Evolutionary conservation across 35 echinoderm and acorn worm genomes (phyloP).

Genomic region (Lytechinus pictus): DNA sequence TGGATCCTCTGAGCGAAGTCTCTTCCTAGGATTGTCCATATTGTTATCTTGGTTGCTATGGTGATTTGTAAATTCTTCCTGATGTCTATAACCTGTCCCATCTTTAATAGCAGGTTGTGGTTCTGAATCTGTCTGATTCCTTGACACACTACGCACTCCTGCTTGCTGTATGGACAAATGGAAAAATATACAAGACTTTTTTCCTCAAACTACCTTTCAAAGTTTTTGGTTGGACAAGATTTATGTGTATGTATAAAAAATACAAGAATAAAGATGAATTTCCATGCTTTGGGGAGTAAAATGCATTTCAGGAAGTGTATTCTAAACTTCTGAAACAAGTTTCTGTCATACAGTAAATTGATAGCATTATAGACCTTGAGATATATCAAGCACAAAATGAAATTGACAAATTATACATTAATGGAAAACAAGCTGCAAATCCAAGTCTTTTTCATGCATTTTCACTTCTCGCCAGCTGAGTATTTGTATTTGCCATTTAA

Average conservation of each 20-base stretch:
- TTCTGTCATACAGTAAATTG: neutral
- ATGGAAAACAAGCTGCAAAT: no score
- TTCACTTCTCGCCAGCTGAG: no score
- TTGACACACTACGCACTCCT: neutral
- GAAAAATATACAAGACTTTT: neutral
- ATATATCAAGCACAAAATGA: neutral
- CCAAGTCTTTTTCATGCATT: no score
- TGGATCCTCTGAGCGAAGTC: neutral
- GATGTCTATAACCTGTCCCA: neutral
- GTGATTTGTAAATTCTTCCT: neutral
- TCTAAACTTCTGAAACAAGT: no score
- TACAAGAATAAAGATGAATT: neutral
- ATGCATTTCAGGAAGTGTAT: neutral
- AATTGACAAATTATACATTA: neutral
- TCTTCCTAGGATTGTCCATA: slow-evolving; percentile 27
- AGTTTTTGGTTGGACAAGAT: no score
- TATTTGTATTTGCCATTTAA: no score
- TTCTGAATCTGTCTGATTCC: neutral
- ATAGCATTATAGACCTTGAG: neutral
- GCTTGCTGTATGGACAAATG: neutral
- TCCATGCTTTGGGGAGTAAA: neutral
- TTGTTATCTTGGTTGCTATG: neutral
- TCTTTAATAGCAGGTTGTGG: neutral
- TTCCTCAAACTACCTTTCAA: no score
- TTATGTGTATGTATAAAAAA: neutral